Percentiles rank a stretch among this genome's conserved stretches.
phyloP scores from a whole-genome alignment of 2,797 vertebrate species.

The Lepus townsendii region DNA sequence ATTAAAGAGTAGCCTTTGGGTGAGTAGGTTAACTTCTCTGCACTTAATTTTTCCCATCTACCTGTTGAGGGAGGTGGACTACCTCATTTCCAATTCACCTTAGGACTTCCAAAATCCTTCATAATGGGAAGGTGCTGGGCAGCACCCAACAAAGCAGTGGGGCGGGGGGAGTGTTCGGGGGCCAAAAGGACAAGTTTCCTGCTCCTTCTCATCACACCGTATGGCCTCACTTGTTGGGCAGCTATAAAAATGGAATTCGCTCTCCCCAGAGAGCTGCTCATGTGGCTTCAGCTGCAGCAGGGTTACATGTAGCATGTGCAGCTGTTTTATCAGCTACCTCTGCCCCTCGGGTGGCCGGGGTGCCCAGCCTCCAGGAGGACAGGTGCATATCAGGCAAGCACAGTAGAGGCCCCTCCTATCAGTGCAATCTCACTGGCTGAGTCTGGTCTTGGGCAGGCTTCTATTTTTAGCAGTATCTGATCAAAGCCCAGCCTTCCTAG shows the following conservation, averaged over 20 bases:
- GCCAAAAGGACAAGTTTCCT: not conserved
- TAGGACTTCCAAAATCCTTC: not conserved
- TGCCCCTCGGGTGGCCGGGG: not conserved
- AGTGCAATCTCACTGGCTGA: not conserved
- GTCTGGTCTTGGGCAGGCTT: too few species aligned
- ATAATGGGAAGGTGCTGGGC: not conserved
- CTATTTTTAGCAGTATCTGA: not conserved
- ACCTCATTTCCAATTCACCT: not conserved
- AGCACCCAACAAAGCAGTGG: not conserved
- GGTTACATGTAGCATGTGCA: not conserved
- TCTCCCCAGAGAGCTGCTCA: rapidly evolving
- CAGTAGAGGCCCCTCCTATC: not conserved
- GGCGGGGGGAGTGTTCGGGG: not conserved
- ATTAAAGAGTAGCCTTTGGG: not conserved
- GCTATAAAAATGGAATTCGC: not conserved
- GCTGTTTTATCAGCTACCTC: not conserved
- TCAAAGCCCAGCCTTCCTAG: not conserved
- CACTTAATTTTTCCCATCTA: not conserved
- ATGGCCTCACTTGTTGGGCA: not conserved
- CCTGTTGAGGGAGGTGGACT: not conserved
- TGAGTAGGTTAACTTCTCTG: not conserved
- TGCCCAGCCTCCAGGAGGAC: not conserved
- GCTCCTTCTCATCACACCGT: not conserved
- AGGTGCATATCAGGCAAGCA: not conserved
- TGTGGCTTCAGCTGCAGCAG: too few species aligned